Evolutionary conservation across 2,888 invertebrate genomes (phyloP).

Genomic region (Operophtera brumata): DNA sequence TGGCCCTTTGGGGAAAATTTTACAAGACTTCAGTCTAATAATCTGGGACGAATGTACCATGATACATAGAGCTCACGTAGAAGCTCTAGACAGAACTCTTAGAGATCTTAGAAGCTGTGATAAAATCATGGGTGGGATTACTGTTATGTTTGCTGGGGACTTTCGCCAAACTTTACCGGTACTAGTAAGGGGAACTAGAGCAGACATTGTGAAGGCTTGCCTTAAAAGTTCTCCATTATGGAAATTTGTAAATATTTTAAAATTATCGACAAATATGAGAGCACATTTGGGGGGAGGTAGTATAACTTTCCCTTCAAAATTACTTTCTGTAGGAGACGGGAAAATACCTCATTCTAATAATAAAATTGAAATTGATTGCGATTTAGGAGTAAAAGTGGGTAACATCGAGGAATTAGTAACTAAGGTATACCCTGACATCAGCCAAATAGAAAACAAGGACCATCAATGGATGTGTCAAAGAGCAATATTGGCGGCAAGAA

Average conservation of each 20-base stretch:
- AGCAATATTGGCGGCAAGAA: neutral
- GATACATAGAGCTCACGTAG: constrained; percentile 34
- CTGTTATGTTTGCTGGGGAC: no score
- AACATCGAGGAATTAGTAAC: neutral
- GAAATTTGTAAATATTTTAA: neutral
- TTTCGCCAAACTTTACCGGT: neutral
- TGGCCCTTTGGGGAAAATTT: constrained; percentile 28
- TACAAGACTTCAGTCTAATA: constrained; percentile 31
- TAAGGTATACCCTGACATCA: neutral
- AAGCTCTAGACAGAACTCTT: constrained; percentile 35
- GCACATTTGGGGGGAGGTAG: no score
- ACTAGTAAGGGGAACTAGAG: neutral
- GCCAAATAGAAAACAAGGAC: neutral
- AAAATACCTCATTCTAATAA: neutral
- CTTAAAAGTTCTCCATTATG: neutral
- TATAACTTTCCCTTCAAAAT: neutral
- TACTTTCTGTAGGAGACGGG: neutral
- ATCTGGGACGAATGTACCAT: constrained; percentile 42
- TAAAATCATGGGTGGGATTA: neutral
- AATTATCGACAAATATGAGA: neutral
- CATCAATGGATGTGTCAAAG: neutral
- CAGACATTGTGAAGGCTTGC: neutral
- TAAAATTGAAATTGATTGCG: neutral
- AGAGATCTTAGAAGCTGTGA: constrained; percentile 30
- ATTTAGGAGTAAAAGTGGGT: neutral